Base-by-base conservation (phyloP, 2,797 vertebrate species). In the Cryptoblepharus egeriae region DNA sequence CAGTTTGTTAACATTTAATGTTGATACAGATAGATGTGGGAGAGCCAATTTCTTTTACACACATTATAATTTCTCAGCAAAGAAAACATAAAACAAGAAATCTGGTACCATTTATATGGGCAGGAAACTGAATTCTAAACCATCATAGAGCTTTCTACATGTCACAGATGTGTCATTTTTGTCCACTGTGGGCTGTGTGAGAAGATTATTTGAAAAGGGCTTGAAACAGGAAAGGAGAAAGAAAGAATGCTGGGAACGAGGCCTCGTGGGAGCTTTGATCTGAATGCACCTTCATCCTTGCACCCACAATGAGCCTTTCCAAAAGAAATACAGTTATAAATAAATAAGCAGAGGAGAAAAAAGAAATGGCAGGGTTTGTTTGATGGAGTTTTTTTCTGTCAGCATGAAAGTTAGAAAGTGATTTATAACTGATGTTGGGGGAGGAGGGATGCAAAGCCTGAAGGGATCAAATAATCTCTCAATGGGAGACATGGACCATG, bases 321-420 rank as follows among this genome's bases (percentile, higher is more conserved):
- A 93, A 93, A 93, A 16, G 63, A 91, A 82, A 65, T 45, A 64
- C 3, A 70, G 80, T 92, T 80, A 92, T 91, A 90, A 93, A 93
- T 91, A 94, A 92, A 92, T 82, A 90, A 88, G 91, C 8, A 91
- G 77, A 72, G 73, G 61, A 68, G 86, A 89, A 77, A 75, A 58
- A 88, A 79, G 52, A 72, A 88, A 75, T 70, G 64, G 81, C 75
- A 90, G 52, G 64, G 24, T 81, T 11, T 26, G 87, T 67, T 85
- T 90, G 84, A 85, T 82, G 39, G 72, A 71, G 57, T 52, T 74
- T 9, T 69, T 90, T 79, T 69, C 55, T 88, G 65, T 79, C 86
- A 88, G 75, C 57, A 86, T 60, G 75, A 85, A 91, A 92, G 88
- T 77, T 69, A 74, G 72, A 52, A 87, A 69, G 80, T 85, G 6